Evolutionary conservation across 2,797 vertebrate genomes (phyloP), one percentile per base, ranked within the genome.

Genomic region (Sebastes steindachneri): DNA sequence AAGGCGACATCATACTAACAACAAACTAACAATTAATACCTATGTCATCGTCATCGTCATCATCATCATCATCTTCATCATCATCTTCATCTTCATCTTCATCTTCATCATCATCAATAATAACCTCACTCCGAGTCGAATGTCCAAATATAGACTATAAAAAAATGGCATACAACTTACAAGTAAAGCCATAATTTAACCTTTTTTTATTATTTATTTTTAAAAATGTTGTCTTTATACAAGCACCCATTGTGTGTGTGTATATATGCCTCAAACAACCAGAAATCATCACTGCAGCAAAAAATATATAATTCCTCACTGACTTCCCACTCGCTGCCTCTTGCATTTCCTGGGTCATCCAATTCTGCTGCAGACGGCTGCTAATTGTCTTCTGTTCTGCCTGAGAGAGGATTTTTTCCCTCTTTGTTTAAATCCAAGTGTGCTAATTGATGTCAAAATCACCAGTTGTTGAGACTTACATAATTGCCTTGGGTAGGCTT

Each of bases 361-460:
- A 64, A 2, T 59, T 41, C 63, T 28, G 17, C 55, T 53, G 28
- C 10, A 23, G 7, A 14, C n/a, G 4, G 41, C 23, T n/a, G 9
- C 9, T 55, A 28, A 62, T 54, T 29, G 41, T 54, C 31, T n/a
- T 65, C 23, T 41, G 21, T 41, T 31, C 59, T 53, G 53, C 25
- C 12, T 37, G 28, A 29, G 51, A 69, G 5, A 7, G 31, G 26
- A 35, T 51, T 53, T 63, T 53, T n/a, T 19, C 17, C n/a, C 51
- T 41, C 3, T 60, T 67, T 48, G 4, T 68, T 19, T 14, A 28
- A 29, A 25, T 37, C 29, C n/a, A 58, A 75, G 19, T 65, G 35
- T 33, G 2, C 33, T 67, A 55, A 62, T 63, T 71, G 28, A 66
- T 60, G 73, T 68, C 53, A 72, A 5, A 63, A 26, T 26, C 33